phyloP scores from a whole-genome alignment of 2,113 vertebrate species.

The Climacteris rufus region DNA sequence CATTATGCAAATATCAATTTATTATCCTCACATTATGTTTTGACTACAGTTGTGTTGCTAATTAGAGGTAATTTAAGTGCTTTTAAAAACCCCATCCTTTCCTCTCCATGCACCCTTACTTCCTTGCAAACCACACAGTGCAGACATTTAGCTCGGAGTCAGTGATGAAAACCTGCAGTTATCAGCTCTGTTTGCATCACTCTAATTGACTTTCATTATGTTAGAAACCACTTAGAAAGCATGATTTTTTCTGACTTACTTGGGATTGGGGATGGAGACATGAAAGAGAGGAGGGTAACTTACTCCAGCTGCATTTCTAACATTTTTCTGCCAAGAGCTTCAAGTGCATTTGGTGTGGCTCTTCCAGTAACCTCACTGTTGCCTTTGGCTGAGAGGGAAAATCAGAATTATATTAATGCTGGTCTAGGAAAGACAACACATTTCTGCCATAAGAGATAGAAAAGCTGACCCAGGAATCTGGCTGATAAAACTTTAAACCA shows the following conservation, averaged over 20 bases:
- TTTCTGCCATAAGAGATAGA: background rate
- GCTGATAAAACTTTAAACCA: background rate
- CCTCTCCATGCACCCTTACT: slow-evolving; percentile 18
- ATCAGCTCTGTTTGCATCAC: slow-evolving; percentile 12
- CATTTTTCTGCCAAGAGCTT: background rate
- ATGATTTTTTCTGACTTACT: background rate
- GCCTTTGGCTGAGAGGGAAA: background rate
- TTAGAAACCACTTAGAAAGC: slow-evolving; percentile 24
- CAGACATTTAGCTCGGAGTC: background rate
- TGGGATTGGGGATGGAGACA: background rate
- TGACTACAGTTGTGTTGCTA: slow-evolving; percentile 58
- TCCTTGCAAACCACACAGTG: slow-evolving; percentile 25
- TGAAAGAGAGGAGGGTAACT: background rate
- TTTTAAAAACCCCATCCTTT: slow-evolving; percentile 3
- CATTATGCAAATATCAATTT: slow-evolving; percentile 66
- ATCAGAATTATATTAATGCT: background rate
- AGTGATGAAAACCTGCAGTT: slow-evolving; percentile 40
- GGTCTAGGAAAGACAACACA: background rate
- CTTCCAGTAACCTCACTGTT: background rate
- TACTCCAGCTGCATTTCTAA: background rate
- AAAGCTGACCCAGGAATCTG: background rate
- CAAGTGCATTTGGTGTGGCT: background rate
- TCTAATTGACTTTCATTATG: slow-evolving; percentile 55
- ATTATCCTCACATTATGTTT: slow-evolving; percentile 63
- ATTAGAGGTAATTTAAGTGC: slow-evolving; percentile 64